phyloP scores from a whole-genome alignment of 2,797 vertebrate genomes.

The Sebastes oblongus region DNA sequence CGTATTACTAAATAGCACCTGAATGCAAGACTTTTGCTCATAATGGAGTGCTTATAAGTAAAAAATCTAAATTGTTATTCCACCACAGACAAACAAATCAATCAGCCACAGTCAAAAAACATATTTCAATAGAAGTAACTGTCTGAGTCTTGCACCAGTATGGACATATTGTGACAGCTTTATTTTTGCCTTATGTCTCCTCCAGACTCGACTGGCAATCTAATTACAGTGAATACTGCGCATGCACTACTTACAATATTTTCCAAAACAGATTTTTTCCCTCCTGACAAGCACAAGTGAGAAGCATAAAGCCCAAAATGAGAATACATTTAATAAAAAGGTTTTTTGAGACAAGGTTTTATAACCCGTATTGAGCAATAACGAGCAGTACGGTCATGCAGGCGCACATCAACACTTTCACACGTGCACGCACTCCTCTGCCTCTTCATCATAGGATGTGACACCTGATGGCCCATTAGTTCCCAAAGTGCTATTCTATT shows the following conservation, averaged over 20 bases:
- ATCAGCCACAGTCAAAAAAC: conserved; percentile 15
- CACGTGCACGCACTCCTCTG: conserved; percentile 31
- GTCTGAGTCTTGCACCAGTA: background rate
- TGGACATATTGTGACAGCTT: conserved; percentile 42
- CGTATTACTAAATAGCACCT: too few relatives aligned
- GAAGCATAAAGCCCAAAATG: conserved; percentile 38
- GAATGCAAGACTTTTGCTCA: background rate
- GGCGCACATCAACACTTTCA: conserved; percentile 16
- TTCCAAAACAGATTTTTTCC: conserved; percentile 33
- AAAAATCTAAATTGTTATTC: background rate
- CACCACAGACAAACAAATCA: conserved; percentile 37
- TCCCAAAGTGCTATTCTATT: conserved; percentile 75
- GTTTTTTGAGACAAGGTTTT: conserved; percentile 39
- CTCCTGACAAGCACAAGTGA: conserved; percentile 38
- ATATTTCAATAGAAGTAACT: conserved; percentile 12
- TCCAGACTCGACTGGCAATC: conserved; percentile 31
- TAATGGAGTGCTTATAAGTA: background rate
- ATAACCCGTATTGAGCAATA: conserved; percentile 61
- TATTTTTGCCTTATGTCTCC: conserved; percentile 25
- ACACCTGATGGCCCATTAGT: conserved; percentile 78
- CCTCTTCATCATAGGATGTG: conserved; percentile 72
- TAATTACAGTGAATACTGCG: conserved; percentile 44
- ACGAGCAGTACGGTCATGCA: conserved; percentile 50
- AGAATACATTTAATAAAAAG: conserved; percentile 49
- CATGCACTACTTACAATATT: conserved; percentile 22